Conservation (phyloP, 2,888 invertebrate genomes). For the Steromphala cineraria region DNA sequence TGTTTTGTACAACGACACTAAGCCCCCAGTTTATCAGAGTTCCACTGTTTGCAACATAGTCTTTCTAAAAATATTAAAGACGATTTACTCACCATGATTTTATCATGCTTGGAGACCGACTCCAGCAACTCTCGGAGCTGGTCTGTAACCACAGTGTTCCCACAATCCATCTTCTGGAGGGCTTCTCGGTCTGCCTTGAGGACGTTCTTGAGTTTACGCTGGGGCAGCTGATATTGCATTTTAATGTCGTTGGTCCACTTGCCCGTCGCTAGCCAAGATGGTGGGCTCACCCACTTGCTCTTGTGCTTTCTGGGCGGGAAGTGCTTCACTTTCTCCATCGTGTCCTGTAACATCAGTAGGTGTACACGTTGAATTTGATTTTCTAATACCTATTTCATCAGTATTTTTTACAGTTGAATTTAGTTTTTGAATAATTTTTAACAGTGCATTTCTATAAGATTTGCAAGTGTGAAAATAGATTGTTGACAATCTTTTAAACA, state of each 20-base stretch:
- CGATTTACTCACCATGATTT: constrained; percentile 21
- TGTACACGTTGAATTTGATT: too few relatives aligned
- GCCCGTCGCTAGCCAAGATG: constrained; percentile 49
- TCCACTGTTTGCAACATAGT: not conserved
- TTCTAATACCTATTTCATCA: too few relatives aligned
- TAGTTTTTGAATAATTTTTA: too few relatives aligned
- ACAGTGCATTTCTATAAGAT: too few relatives aligned
- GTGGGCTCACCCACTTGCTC: constrained; percentile 29
- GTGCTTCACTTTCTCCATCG: not conserved
- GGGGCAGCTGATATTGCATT: constrained; percentile 43
- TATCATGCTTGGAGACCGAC: constrained; percentile 20
- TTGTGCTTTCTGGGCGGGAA: not conserved
- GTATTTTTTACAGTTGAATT: too few relatives aligned
- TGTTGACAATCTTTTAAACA: too few relatives aligned
- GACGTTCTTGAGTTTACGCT: constrained; percentile 38
- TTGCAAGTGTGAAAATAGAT: too few relatives aligned
- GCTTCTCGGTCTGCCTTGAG: constrained; percentile 48
- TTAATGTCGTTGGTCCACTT: constrained; percentile 43
- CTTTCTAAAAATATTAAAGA: too few relatives aligned
- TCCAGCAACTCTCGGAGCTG: constrained; percentile 47
- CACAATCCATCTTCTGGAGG: constrained; percentile 34
- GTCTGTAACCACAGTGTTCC: constrained; percentile 34
- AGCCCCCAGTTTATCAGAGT: too few relatives aligned
- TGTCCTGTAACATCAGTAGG: not conserved
- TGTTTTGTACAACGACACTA: too few relatives aligned